Conservation (phyloP, 1,140 invertebrate genomes). For the Brachionus rotundiformis region DNA sequence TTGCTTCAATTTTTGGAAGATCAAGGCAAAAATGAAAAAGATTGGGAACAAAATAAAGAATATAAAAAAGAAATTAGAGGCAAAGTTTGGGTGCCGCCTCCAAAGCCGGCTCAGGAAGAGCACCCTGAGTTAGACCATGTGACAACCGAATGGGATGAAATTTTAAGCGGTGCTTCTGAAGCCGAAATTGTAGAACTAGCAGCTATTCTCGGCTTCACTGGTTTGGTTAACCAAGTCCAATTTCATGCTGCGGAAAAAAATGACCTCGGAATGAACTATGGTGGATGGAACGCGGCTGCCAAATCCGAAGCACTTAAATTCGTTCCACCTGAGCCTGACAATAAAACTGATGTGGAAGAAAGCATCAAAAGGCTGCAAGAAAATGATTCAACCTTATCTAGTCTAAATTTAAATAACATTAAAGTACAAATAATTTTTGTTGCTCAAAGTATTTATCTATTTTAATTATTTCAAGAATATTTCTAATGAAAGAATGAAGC, state of each 20-base stretch:
- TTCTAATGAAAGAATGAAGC: conserved; percentile 88
- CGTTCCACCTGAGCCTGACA: conserved; percentile 83
- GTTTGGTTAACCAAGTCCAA: conserved; percentile 99
- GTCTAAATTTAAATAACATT: conserved; percentile 96
- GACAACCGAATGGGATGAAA: conserved; percentile 91
- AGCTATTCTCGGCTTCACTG: conserved; percentile 97
- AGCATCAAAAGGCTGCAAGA: conserved; percentile 81
- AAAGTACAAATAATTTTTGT: too few species aligned
- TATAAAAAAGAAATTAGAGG: conserved; percentile 76
- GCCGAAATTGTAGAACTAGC: conserved; percentile 98
- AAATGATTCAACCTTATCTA: conserved; percentile 81
- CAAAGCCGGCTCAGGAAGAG: conserved; percentile 59
- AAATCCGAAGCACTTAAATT: conserved; percentile 88
- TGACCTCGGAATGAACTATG: background rate
- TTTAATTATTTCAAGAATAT: conserved; percentile 76
- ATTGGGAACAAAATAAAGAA: conserved; percentile 91
- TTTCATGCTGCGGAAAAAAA: conserved; percentile 80
- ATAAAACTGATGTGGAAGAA: conserved; percentile 86
- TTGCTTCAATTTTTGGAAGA: conserved; percentile 85
- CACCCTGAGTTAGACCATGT: conserved; percentile 78
- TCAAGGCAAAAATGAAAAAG: conserved; percentile 92
- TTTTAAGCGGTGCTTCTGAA: conserved; percentile 84
- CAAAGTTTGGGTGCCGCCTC: conserved; percentile 63
- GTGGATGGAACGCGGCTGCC: conserved; percentile 70
- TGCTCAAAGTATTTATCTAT: too few species aligned